Percentiles rank a stretch among this genome's conserved stretches.
Conservation (phyloP, 2,888 invertebrate genomes). For the Steromphala cineraria region DNA sequence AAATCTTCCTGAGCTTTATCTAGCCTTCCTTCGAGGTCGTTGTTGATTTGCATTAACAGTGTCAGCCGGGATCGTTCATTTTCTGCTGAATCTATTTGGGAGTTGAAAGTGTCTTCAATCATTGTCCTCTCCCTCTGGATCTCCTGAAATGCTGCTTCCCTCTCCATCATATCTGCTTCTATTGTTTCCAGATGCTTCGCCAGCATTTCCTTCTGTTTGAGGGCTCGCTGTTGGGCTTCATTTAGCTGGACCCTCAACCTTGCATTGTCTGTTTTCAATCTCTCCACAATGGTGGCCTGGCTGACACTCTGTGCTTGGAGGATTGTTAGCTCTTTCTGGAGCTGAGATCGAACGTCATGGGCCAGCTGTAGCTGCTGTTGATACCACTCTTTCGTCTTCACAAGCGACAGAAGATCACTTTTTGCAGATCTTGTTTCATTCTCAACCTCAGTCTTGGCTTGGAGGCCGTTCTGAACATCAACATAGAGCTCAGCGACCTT, state of each 20-base stretch:
- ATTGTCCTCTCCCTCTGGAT: constrained; percentile 73
- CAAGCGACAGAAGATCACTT: constrained; percentile 73
- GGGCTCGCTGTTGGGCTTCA: constrained; percentile 74
- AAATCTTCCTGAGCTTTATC: constrained; percentile 70
- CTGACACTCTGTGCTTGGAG: constrained; percentile 66
- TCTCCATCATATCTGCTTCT: constrained; percentile 77
- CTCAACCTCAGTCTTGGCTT: constrained; percentile 74
- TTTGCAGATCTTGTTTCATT: constrained; percentile 71
- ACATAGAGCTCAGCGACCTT: constrained; percentile 77
- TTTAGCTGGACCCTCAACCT: constrained; percentile 70
- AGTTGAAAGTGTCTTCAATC: constrained; percentile 69
- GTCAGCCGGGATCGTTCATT: constrained; percentile 70
- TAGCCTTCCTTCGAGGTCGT: constrained; percentile 73
- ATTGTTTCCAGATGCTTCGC: constrained; percentile 76
- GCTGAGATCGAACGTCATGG: constrained; percentile 72
- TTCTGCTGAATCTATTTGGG: constrained; percentile 71
- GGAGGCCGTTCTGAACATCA: constrained; percentile 74
- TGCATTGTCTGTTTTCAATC: constrained; percentile 73
- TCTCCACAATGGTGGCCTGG: constrained; percentile 68
- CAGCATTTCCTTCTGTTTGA: constrained; percentile 76
- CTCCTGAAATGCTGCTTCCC: constrained; percentile 76
- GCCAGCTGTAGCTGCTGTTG: constrained; percentile 75
- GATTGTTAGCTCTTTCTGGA: constrained; percentile 74
- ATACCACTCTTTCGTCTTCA: constrained; percentile 76
- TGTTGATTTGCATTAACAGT: constrained; percentile 63